Evolutionary conservation across 2,888 invertebrate species (phyloP).

Genomic region (Mamestra brassicae): DNA sequence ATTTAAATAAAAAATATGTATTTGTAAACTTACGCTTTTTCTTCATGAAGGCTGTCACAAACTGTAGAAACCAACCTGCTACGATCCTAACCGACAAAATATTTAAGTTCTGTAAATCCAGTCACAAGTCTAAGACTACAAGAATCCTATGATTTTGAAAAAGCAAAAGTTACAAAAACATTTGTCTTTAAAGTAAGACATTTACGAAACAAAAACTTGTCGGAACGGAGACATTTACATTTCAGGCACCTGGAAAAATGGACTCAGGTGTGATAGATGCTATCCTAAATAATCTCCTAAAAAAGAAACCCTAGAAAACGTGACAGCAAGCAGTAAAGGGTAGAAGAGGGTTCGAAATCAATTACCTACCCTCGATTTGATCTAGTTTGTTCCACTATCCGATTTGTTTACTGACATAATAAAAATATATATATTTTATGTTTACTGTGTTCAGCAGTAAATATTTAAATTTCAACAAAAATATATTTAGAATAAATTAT

Average conservation of each 20-base stretch:
- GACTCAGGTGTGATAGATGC: neutral
- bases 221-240: neutral
- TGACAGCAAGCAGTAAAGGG: neutral
- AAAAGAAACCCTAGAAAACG: conserved; percentile 6
- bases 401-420: conserved; percentile 21
- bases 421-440: no score
- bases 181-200: neutral
- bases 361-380: conserved; percentile 34
- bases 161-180: neutral
- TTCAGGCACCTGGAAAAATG: conserved; percentile 5
- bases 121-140: neutral
- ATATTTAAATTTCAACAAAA: no score
- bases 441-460: no score
- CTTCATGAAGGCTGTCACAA: no score
- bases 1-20: no score
- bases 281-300: conserved; percentile 4
- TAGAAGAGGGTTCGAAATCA: conserved; percentile 16
- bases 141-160: neutral
- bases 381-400: conserved; percentile 12
- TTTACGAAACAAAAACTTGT: neutral
- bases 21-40: no score
- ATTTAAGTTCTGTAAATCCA: neutral
- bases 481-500: no score
- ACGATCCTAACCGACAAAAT: no score
- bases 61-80: no score